Base-by-base conservation (phyloP, 2,797 vertebrate genomes). In the Nothura maculosa region DNA sequence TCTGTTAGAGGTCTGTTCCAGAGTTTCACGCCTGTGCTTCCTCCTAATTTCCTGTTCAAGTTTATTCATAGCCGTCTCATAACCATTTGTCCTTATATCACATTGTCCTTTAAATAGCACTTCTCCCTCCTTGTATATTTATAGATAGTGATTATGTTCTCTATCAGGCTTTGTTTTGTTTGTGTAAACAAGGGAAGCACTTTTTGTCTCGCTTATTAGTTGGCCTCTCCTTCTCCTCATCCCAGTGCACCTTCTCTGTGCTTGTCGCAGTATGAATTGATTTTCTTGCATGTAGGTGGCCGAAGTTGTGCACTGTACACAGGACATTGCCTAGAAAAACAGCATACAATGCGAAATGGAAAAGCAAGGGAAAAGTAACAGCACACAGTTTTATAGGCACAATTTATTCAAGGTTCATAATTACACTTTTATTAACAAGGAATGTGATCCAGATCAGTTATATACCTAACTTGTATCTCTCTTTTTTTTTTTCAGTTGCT, bases 11-110 rank as follows among this genome's bases (percentile, higher is more conserved):
- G n/a, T 16, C 36, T 87, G 81, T 42, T 85, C 61, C 64, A 67
- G 54, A 48, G 81, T 84, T 86, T 86, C 69, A 79, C 88, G 89
- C 81, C 45, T 47, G 28, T 0, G 0, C 57, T 96, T 92, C 81
- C 85, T 92, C 58, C 18, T 77, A 77, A 94, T 92, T 96, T 95
- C 83, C 93, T 74, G n/a, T 80, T 92, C 73, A 58, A 83, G 45
- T 85, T 92, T 89, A 84, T 81, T 88, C 74, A 79, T 32, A 43
- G 18, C 19, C 38, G 47, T 77, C 87, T 91, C 81, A 79, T 87
- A 94, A 86, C 50, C 63, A 63, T 92, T 94, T 88, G 54, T 25
- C 91, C 69, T 85, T 87, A 63, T 66, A 73, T 89, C 82, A 92
- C 68, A 72, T 79, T 4, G 4, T 79, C 63, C 67, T 92, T 86